Percentiles rank a stretch among this genome's conserved stretches.
Evolutionary conservation across 92 coral and sea anemone genomes (phyloP).

Genomic region (Diadumene lineata): DNA sequence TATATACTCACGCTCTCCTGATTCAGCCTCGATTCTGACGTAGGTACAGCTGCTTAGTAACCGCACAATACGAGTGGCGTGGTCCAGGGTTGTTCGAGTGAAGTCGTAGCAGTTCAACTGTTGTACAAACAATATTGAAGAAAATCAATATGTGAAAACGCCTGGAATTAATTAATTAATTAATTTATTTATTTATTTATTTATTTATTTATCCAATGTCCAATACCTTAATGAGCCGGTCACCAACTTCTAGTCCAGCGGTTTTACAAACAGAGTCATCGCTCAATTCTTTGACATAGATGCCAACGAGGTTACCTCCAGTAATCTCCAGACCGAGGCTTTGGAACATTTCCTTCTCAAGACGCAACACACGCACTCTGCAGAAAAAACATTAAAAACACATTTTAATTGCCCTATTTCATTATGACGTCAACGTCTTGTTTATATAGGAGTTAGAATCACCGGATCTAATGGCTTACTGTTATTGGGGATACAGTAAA

Average conservation of each 20-base stretch:
- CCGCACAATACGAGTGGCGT: constrained; percentile 89
- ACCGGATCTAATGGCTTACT: no score
- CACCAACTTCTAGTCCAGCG: constrained; percentile 85
- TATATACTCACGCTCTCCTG: constrained; percentile 71
- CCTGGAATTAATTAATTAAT: no score
- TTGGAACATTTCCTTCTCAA: constrained; percentile 77
- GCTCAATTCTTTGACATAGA: constrained; percentile 79
- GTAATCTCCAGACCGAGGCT: constrained; percentile 83
- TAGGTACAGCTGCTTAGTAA: constrained; percentile 85
- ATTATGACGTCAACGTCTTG: no score
- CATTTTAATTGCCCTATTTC: neutral
- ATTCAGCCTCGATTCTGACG: constrained; percentile 90
- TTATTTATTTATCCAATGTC: no score
- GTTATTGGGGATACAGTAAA: neutral
- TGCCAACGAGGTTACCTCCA: constrained; percentile 93
- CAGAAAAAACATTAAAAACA: neutral
- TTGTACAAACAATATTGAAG: neutral
- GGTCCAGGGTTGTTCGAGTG: constrained; percentile 86
- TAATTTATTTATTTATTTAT: no score
- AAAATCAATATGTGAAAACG: no score
- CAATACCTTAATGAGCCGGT: constrained; percentile 88
- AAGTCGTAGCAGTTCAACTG: constrained; percentile 90
- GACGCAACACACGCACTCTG: constrained; percentile 91
- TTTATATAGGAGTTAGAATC: no score
- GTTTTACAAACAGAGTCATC: constrained; percentile 82